A percentile compares a stretch with the other conserved stretches of the same genome.
These are phyloP conservation scores for Drosophila pseudoananassae DNA, from an alignment of 1,140 invertebrate species.

Conservation along the genomic window DNA sequence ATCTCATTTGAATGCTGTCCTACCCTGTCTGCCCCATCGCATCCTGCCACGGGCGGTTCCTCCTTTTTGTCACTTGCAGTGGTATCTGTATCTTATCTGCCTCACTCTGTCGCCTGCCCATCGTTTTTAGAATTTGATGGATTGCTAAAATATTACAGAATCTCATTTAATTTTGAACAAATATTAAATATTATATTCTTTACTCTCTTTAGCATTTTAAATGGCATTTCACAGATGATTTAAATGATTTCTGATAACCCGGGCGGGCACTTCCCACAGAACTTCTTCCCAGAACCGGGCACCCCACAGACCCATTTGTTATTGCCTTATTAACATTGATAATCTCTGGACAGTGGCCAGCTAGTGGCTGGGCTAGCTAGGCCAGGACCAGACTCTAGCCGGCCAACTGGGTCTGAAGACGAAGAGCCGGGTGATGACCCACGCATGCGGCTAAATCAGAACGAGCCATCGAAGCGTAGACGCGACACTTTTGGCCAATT, in stretches of 20 bases:
- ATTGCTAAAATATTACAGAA: slow-evolving; percentile 14
- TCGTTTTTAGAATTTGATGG: slow-evolving; percentile 52
- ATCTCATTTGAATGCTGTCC: slow-evolving; percentile 58
- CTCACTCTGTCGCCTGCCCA: slow-evolving; percentile 15
- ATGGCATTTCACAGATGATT: slow-evolving; percentile 67
- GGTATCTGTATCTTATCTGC: slow-evolving; percentile 27
- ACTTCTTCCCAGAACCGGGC: slow-evolving; percentile 37
- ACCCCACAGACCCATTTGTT: slow-evolving; percentile 48
- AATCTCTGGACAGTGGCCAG: slow-evolving; percentile 77
- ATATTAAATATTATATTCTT: not conserved
- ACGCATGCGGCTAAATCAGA: slow-evolving; percentile 55
- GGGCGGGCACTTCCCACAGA: slow-evolving; percentile 27
- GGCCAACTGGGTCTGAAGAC: slow-evolving; percentile 1
- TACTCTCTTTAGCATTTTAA: not conserved
- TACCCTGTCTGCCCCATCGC: not conserved
- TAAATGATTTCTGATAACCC: slow-evolving; percentile 52
- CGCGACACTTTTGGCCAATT: slow-evolving; percentile 74
- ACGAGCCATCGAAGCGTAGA: slow-evolving; percentile 64
- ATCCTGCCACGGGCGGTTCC: not conserved
- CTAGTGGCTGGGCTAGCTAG: slow-evolving; percentile 9
- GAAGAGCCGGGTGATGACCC: slow-evolving; percentile 54
- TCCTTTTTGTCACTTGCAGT: slow-evolving; percentile 14
- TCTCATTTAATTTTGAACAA: not conserved
- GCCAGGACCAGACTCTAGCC: slow-evolving; percentile 1
- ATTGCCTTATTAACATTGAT: slow-evolving; percentile 79